A percentile compares a stretch with the other conserved stretches of the same genome.
phyloP scores from a whole-genome alignment of 2,888 invertebrate genomes.

The Lithophane ornitopus region DNA sequence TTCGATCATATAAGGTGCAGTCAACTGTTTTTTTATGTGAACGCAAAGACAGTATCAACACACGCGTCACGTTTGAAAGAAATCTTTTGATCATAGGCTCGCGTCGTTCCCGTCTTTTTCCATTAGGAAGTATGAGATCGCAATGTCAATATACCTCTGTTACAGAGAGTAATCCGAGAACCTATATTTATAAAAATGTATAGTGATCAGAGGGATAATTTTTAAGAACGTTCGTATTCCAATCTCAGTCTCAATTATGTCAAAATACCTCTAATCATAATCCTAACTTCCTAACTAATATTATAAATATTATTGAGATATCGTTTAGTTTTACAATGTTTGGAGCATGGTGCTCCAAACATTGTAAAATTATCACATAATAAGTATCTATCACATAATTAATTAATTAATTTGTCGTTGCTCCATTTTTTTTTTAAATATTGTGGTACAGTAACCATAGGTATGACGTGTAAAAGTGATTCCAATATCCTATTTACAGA shows the following conservation, averaged over 20 bases:
- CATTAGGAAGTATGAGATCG: conserved; percentile 14
- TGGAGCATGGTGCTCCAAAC: too few relatives aligned
- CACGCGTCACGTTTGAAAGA: conserved; percentile 8
- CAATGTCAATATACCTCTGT: conserved; percentile 10
- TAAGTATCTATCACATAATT: too few relatives aligned
- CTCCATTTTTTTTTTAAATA: too few relatives aligned
- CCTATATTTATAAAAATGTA: not conserved
- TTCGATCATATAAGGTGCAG: conserved; percentile 42
- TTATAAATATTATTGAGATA: too few relatives aligned
- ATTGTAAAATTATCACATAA: too few relatives aligned
- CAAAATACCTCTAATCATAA: not conserved
- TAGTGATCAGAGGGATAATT: not conserved
- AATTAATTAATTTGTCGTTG: too few relatives aligned
- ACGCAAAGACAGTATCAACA: conserved; percentile 9
- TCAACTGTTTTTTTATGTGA: conserved; percentile 39
- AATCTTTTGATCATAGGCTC: conserved; percentile 49
- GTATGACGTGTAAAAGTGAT: too few relatives aligned
- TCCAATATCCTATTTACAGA: too few relatives aligned
- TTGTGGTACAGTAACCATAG: too few relatives aligned
- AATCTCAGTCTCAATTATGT: not conserved
- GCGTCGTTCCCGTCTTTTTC: conserved; percentile 10
- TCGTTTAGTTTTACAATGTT: too few relatives aligned
- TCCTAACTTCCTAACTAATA: too few relatives aligned
- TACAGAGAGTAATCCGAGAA: not conserved
- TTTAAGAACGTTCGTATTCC: not conserved